These are phyloP conservation scores for Acanthaster planci DNA, from an alignment of 35 echinoderm and acorn worm species.

Conservation along the genomic window DNA sequence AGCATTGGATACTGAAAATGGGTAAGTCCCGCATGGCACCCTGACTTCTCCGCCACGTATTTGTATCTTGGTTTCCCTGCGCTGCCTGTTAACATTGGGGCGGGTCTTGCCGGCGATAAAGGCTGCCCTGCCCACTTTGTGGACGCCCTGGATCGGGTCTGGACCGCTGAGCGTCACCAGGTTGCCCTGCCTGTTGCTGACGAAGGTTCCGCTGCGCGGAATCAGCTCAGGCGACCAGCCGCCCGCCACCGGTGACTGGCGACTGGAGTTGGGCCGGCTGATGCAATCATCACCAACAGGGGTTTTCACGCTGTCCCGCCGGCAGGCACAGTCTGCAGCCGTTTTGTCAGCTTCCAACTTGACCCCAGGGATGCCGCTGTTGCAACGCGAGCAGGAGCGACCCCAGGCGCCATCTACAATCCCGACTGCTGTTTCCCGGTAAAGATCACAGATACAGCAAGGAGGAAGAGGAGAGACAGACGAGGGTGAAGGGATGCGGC, in stretches of 20 bases:
- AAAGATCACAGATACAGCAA: background rate
- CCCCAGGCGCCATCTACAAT: conserved; percentile 60
- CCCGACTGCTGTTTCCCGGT: conserved; percentile 2
- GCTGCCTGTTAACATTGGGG: conserved; percentile 69
- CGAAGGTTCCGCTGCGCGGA: conserved; percentile 66
- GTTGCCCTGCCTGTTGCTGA: conserved; percentile 72
- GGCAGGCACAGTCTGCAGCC: conserved; percentile 34
- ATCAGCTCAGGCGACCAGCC: conserved; percentile 46
- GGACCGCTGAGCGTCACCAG: conserved; percentile 58
- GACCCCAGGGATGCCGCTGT: conserved; percentile 38
- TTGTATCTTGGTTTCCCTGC: conserved; percentile 44
- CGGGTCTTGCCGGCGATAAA: conserved; percentile 62
- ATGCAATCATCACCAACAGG: background rate
- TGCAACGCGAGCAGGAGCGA: conserved; percentile 37
- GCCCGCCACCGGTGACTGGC: background rate
- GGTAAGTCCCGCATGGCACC: background rate
- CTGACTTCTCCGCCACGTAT: background rate
- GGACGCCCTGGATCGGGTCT: conserved; percentile 39
- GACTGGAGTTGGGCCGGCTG: background rate
- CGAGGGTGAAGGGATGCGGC: background rate
- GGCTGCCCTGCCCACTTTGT: conserved; percentile 55
- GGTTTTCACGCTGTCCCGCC: conserved; percentile 25
- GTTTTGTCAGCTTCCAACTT: conserved; percentile 44
- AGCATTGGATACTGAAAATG: conserved; percentile 20
- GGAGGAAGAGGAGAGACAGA: background rate